A percentile compares a stretch with the other conserved stretches of the same genome.
These are phyloP conservation scores for Pyxicephalus adspersus DNA, from an alignment of 2,113 vertebrate genomes.

Conservation along the genomic window DNA sequence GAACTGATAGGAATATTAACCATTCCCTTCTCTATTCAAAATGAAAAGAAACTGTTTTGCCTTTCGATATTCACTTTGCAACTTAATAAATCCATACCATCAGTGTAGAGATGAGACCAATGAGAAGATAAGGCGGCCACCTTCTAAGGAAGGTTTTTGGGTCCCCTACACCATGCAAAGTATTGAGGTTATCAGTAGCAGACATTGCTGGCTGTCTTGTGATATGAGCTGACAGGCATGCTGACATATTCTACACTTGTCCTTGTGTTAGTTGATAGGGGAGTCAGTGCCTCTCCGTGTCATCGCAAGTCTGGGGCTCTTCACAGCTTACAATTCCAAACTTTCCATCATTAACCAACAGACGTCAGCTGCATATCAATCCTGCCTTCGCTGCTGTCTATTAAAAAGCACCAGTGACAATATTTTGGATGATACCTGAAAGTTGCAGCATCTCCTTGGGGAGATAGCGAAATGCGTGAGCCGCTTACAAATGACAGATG, in stretches of 20 bases:
- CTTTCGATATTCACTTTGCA: no score
- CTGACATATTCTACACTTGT: slow-evolving; percentile 3
- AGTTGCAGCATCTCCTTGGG: slow-evolving; percentile 22
- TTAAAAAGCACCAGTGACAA: slow-evolving; percentile 23
- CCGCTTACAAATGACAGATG: slow-evolving; percentile 13
- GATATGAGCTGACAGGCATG: slow-evolving; percentile 7
- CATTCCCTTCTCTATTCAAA: no score
- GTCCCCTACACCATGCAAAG: neutral
- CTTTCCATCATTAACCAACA: slow-evolving; percentile 13
- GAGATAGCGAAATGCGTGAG: neutral
- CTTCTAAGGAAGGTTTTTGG: neutral
- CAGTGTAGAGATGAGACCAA: no score
- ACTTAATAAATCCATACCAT: no score
- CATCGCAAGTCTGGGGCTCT: neutral
- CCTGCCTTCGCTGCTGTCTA: slow-evolving; percentile 3
- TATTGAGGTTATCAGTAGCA: slow-evolving; percentile 5
- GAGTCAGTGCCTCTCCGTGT: neutral
- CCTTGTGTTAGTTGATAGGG: slow-evolving; percentile 7
- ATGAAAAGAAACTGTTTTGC: no score
- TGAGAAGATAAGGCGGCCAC: neutral
- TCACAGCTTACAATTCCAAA: slow-evolving; percentile 9
- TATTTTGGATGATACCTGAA: slow-evolving; percentile 31
- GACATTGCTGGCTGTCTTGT: neutral
- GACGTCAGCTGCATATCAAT: slow-evolving; percentile 24
- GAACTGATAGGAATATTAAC: no score